Base-by-base conservation (phyloP, 2,113 vertebrate species). In the Macrotus californicus region DNA sequence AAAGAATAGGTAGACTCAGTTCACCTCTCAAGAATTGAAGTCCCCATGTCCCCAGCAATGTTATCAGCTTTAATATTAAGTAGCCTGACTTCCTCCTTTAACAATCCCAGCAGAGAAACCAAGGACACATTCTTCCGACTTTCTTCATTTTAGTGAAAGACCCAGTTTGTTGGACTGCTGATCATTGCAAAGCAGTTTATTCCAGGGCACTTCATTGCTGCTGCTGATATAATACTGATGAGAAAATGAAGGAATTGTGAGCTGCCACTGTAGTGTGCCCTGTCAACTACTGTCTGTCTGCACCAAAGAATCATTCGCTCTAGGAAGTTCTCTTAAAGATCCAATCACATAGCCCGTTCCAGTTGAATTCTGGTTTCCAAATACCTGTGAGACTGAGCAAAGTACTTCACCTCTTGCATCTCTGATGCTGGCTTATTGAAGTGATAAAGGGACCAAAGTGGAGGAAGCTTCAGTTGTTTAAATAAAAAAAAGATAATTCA, bases 61-160 rank as follows among this genome's bases (percentile, higher is more conserved):
- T 91, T 48, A 70, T 56, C 56, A 84, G 24, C 18, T 19, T 36
- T 96, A 88, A 96, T 36, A 54, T 77, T 96, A 93, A 97, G 26
- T 31, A 91, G 48, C 8, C 64, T 94, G 97, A 93, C 95, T 91
- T 11, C 87, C 34, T 82, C 10, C 73, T 94, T 96, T 82, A 43
- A 31, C 72, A 12, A 72, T 61, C 26, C 48, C 48, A 41, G 77
- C 50, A 92, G 41, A 82, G 52, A 89, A 56, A 24, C 69, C 77
- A 86, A 92, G 70, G 64, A 69, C 5, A 72, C 29, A 77, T 24
- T 87, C 52, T 50, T 54, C 81, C 52, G n/a, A 76, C 19, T 61
- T 29, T 88, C 39, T 81, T 11, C n/a, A 29, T 79, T 72, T 88
- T 87, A 92, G 73, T 46, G 76, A 85, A 89, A 76, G 80, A 69